phyloP scores from a whole-genome alignment of 2,113 vertebrate species.

The Leptosomus discolor region DNA sequence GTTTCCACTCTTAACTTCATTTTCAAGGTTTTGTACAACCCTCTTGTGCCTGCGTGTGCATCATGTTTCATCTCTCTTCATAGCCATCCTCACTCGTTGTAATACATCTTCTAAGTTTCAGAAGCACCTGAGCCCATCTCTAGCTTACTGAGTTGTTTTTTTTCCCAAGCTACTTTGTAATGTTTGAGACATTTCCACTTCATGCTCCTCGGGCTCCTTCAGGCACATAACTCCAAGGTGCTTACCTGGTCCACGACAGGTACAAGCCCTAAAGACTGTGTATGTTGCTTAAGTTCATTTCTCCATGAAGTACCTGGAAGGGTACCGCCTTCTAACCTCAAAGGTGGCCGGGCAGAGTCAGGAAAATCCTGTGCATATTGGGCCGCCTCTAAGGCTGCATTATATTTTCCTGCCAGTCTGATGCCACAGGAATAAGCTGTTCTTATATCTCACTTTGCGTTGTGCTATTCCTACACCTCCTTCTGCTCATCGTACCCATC shows the following conservation, averaged over 20 bases:
- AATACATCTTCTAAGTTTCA: neutral
- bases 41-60: neutral
- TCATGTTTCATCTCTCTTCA: neutral
- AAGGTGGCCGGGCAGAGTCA: neutral
- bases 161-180: neutral
- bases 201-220: neutral
- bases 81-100: neutral
- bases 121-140: neutral
- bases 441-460: neutral
- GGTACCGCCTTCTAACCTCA: neutral
- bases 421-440: neutral
- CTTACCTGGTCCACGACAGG: neutral
- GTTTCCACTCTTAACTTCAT: neutral
- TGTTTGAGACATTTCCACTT: neutral
- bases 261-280: neutral
- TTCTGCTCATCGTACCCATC: neutral
- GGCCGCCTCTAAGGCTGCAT: neutral
- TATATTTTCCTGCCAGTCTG: neutral
- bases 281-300: neutral
- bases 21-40: neutral
- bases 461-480: neutral
- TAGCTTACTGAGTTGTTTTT: neutral
- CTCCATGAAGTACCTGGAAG: neutral
- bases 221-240: rapidly evolving
- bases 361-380: neutral